Conservation (phyloP, 2,113 vertebrate species). For the Prionailurus viverrinus region DNA sequence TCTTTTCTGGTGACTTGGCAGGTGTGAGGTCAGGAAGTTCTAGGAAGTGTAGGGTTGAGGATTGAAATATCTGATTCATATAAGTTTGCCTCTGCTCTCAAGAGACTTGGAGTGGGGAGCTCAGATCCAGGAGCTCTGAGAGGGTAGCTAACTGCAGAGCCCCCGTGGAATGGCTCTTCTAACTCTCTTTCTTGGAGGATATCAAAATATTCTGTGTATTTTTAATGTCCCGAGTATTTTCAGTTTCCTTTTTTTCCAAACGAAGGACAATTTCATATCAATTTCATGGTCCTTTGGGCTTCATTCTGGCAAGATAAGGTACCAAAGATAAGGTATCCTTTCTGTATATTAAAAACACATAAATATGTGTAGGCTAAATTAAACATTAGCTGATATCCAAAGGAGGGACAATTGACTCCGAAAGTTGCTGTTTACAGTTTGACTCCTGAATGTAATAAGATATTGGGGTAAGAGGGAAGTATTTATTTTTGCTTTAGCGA, state of each 20-base stretch:
- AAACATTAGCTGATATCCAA: neutral
- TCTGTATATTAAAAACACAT: neutral
- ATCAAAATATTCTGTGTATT: neutral
- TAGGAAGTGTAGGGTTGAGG: neutral
- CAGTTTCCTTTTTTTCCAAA: neutral
- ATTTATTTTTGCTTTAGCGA: conserved; percentile 21
- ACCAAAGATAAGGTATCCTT: neutral
- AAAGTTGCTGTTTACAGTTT: neutral
- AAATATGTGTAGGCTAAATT: neutral
- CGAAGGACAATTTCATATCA: neutral
- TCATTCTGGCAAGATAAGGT: neutral
- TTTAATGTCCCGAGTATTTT: neutral
- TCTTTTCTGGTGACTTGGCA: neutral
- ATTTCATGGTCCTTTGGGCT: neutral
- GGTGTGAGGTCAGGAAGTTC: neutral
- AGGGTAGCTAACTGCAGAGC: neutral
- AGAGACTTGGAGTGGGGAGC: neutral
- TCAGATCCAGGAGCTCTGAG: neutral
- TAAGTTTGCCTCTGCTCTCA: neutral
- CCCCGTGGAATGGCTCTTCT: neutral
- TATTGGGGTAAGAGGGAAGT: neutral
- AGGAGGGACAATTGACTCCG: neutral
- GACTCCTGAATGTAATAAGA: neutral
- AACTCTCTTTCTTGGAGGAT: conserved; percentile 1
- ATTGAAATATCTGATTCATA: neutral